Evolutionary conservation across 2,113 vertebrate genomes (phyloP), one percentile per base, ranked within the genome.

Genomic region (Austrofundulus limnaeus): DNA sequence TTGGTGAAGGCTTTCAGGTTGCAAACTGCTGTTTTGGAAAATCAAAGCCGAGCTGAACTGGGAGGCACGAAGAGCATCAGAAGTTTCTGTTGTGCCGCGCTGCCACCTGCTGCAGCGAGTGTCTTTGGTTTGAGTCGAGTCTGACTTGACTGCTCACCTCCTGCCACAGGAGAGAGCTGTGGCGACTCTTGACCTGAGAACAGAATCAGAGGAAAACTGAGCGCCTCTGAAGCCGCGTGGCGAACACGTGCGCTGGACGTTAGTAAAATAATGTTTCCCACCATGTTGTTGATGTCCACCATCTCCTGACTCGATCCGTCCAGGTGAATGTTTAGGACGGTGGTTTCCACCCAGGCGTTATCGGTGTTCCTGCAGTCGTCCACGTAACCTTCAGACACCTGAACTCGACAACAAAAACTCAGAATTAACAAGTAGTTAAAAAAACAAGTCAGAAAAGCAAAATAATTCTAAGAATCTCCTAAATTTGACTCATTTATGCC

Each of bases 351-450:
- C 96, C 96, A 98, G 76, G 96, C 95, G 0, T 97, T 95, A 55
- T 99, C 97, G 0, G 96, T 98, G 90, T 99, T 98, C 62, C 93
- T 93, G 9, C 89, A 86, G 80, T 99, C 96, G 0, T 99, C 97
- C 0, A 96, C 72, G 15, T 98, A 99, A 3, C 94, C 95, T 61
- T 84, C 91, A 84, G 92, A 94, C 16, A 97, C 86, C 97, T 99
- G 64, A 45, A 57, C 0, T 11, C 25, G 45, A 13, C 15, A 52
- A 19, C 11, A 41, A 8, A 39, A 8, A 15, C 2, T 9, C 13
- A 17, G 5, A 2, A 25, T 28, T 7, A 34, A 34, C 31, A 10
- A 34, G 31, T 2, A 10, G 4, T 34, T 34, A 4, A 28, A 4
- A 28, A 28, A 28, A 28, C 31, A 13, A 38, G 3, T 38, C 12